Evolutionary conservation across 2,888 invertebrate genomes (phyloP).

Genomic region (Coelopa pilipes): DNA sequence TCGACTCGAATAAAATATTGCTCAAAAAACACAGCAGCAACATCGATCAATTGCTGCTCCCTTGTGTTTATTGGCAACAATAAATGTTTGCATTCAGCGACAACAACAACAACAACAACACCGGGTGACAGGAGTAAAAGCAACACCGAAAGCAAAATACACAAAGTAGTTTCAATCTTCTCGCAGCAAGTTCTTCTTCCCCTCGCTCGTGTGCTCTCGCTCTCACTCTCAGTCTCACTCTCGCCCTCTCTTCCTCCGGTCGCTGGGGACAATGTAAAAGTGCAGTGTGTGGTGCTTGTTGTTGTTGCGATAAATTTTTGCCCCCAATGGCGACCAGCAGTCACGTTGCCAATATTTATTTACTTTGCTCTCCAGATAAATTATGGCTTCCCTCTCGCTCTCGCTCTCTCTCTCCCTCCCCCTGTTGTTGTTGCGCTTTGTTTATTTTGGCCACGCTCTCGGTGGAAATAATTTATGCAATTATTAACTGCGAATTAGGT

Average conservation of each 20-base stretch:
- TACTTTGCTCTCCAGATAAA: constrained; percentile 16
- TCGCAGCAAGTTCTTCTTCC: not conserved
- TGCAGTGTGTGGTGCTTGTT: not conserved
- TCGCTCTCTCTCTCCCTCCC: too few relatives aligned
- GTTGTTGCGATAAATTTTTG: not conserved
- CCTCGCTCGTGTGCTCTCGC: not conserved
- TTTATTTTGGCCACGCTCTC: not conserved
- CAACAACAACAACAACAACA: too few relatives aligned
- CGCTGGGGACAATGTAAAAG: too few relatives aligned
- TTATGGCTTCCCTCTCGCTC: not conserved
- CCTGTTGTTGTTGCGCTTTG: too few relatives aligned
- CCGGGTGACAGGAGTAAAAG: too few relatives aligned
- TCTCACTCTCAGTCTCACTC: not conserved
- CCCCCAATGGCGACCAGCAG: not conserved
- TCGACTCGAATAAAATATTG: not conserved
- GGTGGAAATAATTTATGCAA: not conserved
- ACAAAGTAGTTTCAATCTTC: constrained; percentile 6
- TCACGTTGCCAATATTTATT: constrained; percentile 18
- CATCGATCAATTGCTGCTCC: constrained; percentile 27
- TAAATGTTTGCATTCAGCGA: not conserved
- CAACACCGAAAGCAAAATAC: not conserved
- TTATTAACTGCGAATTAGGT: constrained; percentile 8
- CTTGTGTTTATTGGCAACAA: constrained; percentile 16
- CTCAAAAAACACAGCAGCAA: not conserved
- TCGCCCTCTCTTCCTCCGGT: not conserved